Conservation (phyloP, 2,888 invertebrate genomes). For the Phorcus lineatus region DNA sequence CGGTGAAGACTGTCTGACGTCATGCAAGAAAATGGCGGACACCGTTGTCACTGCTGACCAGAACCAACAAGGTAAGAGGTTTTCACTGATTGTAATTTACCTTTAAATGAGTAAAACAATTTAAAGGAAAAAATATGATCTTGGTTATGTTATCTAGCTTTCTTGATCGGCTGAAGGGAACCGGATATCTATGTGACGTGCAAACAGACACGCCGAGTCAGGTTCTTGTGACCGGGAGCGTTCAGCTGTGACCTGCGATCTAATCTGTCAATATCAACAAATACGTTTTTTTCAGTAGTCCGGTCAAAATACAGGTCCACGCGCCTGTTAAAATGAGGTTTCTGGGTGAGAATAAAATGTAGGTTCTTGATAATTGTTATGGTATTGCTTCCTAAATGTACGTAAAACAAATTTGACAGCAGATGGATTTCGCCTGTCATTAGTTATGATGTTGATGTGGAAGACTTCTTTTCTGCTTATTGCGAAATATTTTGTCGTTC, state of each 20-base stretch:
- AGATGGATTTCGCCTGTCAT: no score
- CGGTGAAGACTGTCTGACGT: constrained; percentile 32
- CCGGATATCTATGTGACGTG: background rate
- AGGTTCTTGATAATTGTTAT: no score
- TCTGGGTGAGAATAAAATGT: no score
- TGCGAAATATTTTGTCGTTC: no score
- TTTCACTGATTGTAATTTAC: background rate
- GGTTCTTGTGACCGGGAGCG: background rate
- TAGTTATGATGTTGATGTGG: no score
- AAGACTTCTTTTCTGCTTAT: no score
- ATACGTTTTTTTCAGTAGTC: background rate
- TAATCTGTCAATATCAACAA: constrained; percentile 7
- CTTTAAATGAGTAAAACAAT: background rate
- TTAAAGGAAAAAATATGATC: background rate
- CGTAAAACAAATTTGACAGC: no score
- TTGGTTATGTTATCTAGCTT: background rate
- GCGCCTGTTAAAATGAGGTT: no score
- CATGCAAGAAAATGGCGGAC: constrained; percentile 48
- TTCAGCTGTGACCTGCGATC: background rate
- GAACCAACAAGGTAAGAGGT: constrained; percentile 35
- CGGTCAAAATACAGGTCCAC: background rate
- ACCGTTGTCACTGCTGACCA: constrained; percentile 36
- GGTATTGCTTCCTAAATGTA: no score
- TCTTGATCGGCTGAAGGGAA: background rate
- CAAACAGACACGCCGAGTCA: background rate